These are phyloP conservation scores for Himalopsyche anomala DNA, from an alignment of 2,888 invertebrate species.

Conservation along the genomic window DNA sequence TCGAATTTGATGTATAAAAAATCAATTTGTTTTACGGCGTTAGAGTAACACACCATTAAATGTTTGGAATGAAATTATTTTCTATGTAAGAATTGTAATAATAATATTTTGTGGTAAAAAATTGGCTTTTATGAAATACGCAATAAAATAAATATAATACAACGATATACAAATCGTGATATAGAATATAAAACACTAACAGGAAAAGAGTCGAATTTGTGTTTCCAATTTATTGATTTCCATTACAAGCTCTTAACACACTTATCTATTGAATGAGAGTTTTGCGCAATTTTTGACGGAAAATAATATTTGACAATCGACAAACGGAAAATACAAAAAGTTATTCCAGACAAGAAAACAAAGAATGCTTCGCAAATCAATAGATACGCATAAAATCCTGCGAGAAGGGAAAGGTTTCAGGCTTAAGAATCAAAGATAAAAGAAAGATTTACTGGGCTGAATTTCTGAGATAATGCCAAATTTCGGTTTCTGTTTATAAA, in stretches of 20 bases:
- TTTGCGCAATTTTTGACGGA: conserved; percentile 4
- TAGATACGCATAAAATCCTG: conserved; percentile 51
- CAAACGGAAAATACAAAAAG: conserved; percentile 9
- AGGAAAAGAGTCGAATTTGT: background rate
- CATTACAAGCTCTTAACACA: background rate
- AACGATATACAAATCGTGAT: no score
- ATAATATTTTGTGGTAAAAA: no score
- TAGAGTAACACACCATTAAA: no score
- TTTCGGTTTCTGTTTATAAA: conserved; percentile 55
- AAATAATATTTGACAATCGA: conserved; percentile 21
- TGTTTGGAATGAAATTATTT: no score
- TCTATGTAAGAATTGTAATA: no score
- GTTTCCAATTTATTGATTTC: background rate
- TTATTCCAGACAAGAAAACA: conserved; percentile 52
- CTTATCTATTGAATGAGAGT: background rate
- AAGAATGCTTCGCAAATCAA: conserved; percentile 51
- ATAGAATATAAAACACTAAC: no score
- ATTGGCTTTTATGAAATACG: no score
- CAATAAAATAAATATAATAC: no score
- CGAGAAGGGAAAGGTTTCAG: conserved; percentile 55
- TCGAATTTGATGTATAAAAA: no score
- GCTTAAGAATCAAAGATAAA: conserved; percentile 62
- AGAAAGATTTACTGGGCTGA: conserved; percentile 59
- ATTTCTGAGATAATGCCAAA: conserved; percentile 56
- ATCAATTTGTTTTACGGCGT: no score